Percentiles rank a stretch among this genome's conserved stretches.
Conservation (phyloP, 2,113 vertebrate genomes). For the Hystrix brachyura region DNA sequence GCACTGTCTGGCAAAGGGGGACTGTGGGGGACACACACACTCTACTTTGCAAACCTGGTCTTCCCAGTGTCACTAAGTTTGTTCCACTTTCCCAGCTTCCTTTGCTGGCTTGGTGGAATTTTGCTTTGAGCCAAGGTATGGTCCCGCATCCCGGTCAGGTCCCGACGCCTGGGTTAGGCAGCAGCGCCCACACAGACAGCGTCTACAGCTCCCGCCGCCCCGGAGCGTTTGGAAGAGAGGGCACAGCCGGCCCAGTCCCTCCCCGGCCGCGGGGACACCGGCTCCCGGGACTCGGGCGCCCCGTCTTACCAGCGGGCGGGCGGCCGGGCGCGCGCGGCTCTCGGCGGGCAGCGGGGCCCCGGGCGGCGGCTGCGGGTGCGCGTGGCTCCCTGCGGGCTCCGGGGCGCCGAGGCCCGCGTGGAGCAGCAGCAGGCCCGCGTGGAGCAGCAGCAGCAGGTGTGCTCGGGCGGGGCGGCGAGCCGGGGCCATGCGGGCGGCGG, state of each 20-base stretch:
- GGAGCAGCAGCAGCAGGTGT: constrained; percentile 66
- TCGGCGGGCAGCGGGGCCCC: constrained; percentile 49
- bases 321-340: not conserved
- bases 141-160: not conserved
- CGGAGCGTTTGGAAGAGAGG: too few species aligned
- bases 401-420: constrained; percentile 2
- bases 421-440: constrained; percentile 59
- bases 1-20: not conserved
- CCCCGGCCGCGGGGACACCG: not conserved
- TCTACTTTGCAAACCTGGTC: not conserved
- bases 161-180: not conserved
- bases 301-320: constrained; percentile 64
- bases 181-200: too few species aligned
- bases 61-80: not conserved
- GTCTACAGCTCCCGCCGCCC: too few species aligned
- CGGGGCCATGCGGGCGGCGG: constrained; percentile 58
- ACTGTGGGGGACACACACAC: not conserved
- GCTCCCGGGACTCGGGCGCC: not conserved
- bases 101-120: not conserved
- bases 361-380: not conserved
- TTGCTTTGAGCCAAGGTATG: not conserved
- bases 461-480: constrained; percentile 2
- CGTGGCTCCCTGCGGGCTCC: not conserved
- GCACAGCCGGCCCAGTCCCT: not conserved
- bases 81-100: not conserved